Base-by-base conservation (phyloP, 2,113 vertebrate genomes). In the Heteronetta atricapilla region DNA sequence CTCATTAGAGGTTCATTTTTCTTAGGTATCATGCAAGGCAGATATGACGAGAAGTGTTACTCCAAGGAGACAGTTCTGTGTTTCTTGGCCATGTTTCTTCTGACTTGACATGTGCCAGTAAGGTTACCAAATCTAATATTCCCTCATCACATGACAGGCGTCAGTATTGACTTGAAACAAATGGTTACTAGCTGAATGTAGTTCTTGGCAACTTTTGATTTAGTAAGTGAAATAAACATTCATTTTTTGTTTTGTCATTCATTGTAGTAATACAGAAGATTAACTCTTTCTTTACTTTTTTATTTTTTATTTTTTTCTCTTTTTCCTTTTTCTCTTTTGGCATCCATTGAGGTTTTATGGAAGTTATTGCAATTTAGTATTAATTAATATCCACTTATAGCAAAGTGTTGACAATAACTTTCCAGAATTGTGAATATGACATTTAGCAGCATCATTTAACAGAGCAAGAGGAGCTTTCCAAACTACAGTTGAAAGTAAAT, bases 351-450 rank as follows among this genome's bases (percentile, higher is more conserved):
- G 69, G 68, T 95, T 96, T 92, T 91, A 84, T 78, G 91, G 88
- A 64, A 94, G 48, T 13, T 36, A 53, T 62, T 86, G 90, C 55
- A 94, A 96, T 93, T 96, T 94, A 94, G 56, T 81, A 93, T 91
- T 95, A 96, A 82, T 96, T 98, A 97, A 98, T 97, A 97, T 88
- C 86, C 88, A 91, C 88, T 97, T 94, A 60, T 6, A 90, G 46
- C 46, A 68, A 89, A 94, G 68, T 90, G 88, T 93, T 96, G 95
- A 97, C 88, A 97, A 77, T 82, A 90, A 90, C 72, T 93, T 96
- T 95, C 86, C 75, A 91, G 96, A 96, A 82, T 63, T 84, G 48
- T 59, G 81, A 64, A 73, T 95, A 63, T 94, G 89, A 97, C 92
- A 93, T 94, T 95, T 93, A 97, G 63, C 82, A 94, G 75, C 64